phyloP scores from a whole-genome alignment of 2,797 vertebrate genomes.

The Premnoplex brunnescens region DNA sequence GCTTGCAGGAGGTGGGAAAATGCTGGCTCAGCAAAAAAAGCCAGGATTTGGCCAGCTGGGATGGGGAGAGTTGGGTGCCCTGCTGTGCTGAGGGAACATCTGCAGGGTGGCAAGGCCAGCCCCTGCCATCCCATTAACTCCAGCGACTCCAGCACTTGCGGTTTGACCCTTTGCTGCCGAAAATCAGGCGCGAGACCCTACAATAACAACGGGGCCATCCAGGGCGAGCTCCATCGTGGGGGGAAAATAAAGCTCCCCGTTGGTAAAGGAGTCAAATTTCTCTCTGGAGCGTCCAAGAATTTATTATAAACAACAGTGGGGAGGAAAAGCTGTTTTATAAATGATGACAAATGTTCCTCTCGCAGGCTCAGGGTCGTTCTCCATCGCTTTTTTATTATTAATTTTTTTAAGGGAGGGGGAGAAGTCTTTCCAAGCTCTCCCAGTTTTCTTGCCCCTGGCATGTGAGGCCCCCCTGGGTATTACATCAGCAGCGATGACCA shows the following conservation, averaged over 20 bases:
- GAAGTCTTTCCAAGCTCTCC: not conserved
- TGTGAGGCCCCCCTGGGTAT: not conserved
- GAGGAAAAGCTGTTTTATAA: not conserved
- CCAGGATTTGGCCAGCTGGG: not conserved
- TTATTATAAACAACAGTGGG: not conserved
- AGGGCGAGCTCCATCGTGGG: not conserved
- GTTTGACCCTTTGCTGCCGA: not conserved
- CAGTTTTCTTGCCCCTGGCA: not conserved
- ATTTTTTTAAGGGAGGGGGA: not conserved
- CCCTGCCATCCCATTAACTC: not conserved
- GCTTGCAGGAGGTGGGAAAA: not conserved
- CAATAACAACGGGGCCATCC: not conserved
- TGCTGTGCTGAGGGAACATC: not conserved
- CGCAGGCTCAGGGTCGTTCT: not conserved
- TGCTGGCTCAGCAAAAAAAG: not conserved
- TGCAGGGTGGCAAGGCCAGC: no score
- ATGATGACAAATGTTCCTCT: not conserved
- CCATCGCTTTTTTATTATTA: accelerated
- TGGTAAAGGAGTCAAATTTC: not conserved
- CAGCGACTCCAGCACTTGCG: accelerated
- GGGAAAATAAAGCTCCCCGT: not conserved
- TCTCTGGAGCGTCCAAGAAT: not conserved
- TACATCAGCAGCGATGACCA: constrained; percentile 65
- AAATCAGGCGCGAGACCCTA: not conserved
- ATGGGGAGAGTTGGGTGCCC: not conserved